Evolutionary conservation across 1,140 invertebrate species (phyloP).

Genomic region (Pygmarrhopalites habei): DNA sequence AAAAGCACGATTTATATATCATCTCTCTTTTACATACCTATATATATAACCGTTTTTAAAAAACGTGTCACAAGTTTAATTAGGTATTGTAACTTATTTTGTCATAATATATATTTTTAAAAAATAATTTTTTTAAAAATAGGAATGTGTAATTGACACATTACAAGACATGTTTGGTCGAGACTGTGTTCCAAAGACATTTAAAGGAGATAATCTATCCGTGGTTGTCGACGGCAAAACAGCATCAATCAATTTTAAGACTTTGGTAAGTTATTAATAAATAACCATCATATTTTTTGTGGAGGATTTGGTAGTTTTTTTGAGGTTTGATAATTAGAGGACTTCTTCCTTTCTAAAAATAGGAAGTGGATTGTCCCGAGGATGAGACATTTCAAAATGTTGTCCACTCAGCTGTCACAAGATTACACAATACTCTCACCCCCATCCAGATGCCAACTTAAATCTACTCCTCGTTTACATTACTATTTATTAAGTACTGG

Average conservation of each 20-base stretch:
- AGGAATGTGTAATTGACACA: constrained; percentile 87
- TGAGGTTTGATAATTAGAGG: too few species aligned
- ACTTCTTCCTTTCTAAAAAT: too few species aligned
- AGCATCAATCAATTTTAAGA: constrained; percentile 76
- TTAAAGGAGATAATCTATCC: constrained; percentile 80
- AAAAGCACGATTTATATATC: too few species aligned
- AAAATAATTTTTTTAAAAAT: too few species aligned
- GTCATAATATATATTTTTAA: too few species aligned
- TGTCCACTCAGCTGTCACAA: constrained; percentile 74
- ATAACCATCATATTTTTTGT: background rate
- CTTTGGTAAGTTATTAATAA: constrained; percentile 51
- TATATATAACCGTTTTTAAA: too few species aligned
- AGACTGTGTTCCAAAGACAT: constrained; percentile 87
- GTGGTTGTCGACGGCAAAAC: constrained; percentile 77
- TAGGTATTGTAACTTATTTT: too few species aligned
- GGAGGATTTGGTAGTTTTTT: background rate
- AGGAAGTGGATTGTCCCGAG: constrained; percentile 71
- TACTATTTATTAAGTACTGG: too few species aligned
- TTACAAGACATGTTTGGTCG: constrained; percentile 92
- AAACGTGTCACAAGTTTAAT: too few species aligned
- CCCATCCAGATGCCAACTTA: constrained; percentile 44
- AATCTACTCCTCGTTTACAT: too few species aligned
- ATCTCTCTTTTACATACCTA: too few species aligned
- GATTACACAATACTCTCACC: constrained; percentile 75
- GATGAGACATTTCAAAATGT: constrained; percentile 76